Percentiles rank a stretch among this genome's conserved stretches.
These are phyloP conservation scores for Falco punctatus DNA, from an alignment of 2,113 vertebrate species.

Conservation along the genomic window DNA sequence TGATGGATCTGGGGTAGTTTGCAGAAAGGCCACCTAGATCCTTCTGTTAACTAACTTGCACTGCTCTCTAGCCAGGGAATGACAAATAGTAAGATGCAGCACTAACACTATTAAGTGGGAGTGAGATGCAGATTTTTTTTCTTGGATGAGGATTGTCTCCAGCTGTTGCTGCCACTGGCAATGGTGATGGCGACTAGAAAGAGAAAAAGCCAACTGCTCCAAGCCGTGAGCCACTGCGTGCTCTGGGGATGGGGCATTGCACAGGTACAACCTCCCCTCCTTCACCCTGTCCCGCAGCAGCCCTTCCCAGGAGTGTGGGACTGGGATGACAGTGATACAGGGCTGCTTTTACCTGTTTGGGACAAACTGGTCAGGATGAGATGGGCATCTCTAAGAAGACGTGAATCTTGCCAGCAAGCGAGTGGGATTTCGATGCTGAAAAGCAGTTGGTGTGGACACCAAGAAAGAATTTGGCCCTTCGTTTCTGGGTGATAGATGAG, in stretches of 20 bases:
- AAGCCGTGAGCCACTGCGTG: fast-evolving
- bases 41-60: not conserved
- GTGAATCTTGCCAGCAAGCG: not conserved
- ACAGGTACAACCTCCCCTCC: not conserved
- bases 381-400: not conserved
- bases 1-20: not conserved
- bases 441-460: not conserved
- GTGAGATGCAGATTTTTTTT: not conserved
- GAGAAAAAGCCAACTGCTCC: not conserved
- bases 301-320: not conserved
- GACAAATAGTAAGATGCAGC: not conserved
- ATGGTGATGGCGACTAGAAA: not conserved
- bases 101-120: fast-evolving
- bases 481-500: not conserved
- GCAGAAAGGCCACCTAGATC: not conserved
- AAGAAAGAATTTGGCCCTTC: not conserved
- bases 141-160: not conserved
- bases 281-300: fast-evolving
- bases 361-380: not conserved
- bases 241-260: not conserved
- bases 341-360: not conserved
- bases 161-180: not conserved
- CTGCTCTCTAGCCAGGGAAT: not conserved
- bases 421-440: not conserved
- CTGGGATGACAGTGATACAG: fast-evolving